These are phyloP conservation scores for Gymnoscopelus microlampas DNA, from an alignment of 2,797 vertebrate species.

Conservation along the genomic window DNA sequence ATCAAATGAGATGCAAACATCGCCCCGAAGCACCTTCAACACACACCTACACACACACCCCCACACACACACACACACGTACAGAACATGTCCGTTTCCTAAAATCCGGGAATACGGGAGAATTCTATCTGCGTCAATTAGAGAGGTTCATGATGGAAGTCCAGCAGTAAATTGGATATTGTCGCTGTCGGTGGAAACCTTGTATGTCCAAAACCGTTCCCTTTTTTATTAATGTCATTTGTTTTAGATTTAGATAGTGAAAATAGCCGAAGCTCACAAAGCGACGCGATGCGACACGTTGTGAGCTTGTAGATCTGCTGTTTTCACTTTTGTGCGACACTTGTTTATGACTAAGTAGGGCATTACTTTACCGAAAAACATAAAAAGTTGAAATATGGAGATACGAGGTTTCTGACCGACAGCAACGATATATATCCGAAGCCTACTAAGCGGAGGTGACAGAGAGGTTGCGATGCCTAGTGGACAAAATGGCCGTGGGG, in stretches of 20 bases:
- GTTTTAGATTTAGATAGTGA: too few species aligned
- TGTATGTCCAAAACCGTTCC: too few species aligned
- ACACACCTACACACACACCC: conserved; percentile 9
- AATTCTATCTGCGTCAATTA: conserved; percentile 64
- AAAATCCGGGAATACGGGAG: conserved; percentile 30
- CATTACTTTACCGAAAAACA: too few species aligned
- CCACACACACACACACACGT: conserved; percentile 4
- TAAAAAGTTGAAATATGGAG: too few species aligned
- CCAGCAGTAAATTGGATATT: conserved; percentile 33
- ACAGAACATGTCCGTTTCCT: conserved; percentile 5
- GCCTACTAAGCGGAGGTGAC: conserved; percentile 36
- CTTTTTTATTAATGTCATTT: too few species aligned
- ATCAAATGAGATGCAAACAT: conserved; percentile 75
- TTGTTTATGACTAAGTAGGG: too few species aligned
- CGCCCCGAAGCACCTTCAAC: conserved; percentile 13
- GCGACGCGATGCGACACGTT: too few species aligned
- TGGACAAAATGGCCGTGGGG: conserved; percentile 29
- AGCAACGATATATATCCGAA: conserved; percentile 9
- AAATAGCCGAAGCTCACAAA: too few species aligned
- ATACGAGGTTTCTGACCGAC: too few species aligned
- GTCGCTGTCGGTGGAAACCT: too few species aligned
- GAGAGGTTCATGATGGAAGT: conserved; percentile 54
- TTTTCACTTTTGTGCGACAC: too few species aligned
- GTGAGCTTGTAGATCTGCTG: too few species aligned
- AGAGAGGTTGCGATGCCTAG: conserved; percentile 49